Base-by-base conservation (phyloP, 1,140 invertebrate genomes). In the Pentalonia nigronervosa region DNA sequence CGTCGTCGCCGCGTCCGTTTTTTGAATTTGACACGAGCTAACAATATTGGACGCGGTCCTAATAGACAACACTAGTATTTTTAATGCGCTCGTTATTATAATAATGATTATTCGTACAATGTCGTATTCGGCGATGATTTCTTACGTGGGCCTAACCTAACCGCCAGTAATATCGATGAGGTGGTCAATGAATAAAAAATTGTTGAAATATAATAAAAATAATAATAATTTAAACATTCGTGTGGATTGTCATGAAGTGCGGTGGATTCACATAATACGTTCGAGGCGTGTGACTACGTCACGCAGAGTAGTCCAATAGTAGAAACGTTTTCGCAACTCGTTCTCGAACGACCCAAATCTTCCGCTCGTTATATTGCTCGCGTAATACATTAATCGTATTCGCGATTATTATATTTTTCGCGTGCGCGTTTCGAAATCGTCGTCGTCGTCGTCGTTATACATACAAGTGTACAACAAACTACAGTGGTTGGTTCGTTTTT, bases 291-390 rank as follows among this genome's bases (percentile, higher is more conserved):
- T 23, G 50, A 53, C n/a, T 76, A 76, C 60, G 60, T 76, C 60
- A 76, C 60, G 11, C 60, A 17, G 60, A 76, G 60, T 76, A 76
- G 30, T 76, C 60, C 60, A n/a, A 67, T 67, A 67, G 60, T 76
- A 76, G 60, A 4, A 86, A 86, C 45, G 45, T 89, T 89, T 88
- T 89, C 88, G 88, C 34, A 89, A 89, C 88, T 20, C n/a, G 88
- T 89, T 89, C 34, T 53, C 50, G 88, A 56, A 89, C 88, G 88
- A 89, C 88, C 88, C 50, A 89, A 89, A 89, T 89, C 88, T 89
- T 89, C 88, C 50, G 86, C 48, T 20, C 86, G 86, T 20, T 23
- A 45, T 30, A 86, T 9, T 11, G 17, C 30, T 48, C 86, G 86
- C 86, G 50, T 56, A 89, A 89, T 50, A 53, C 50, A 53, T 34